Percentiles rank a stretch among this genome's conserved stretches.
Conservation (phyloP, 2,797 vertebrate species). For the Botia almorhae region DNA sequence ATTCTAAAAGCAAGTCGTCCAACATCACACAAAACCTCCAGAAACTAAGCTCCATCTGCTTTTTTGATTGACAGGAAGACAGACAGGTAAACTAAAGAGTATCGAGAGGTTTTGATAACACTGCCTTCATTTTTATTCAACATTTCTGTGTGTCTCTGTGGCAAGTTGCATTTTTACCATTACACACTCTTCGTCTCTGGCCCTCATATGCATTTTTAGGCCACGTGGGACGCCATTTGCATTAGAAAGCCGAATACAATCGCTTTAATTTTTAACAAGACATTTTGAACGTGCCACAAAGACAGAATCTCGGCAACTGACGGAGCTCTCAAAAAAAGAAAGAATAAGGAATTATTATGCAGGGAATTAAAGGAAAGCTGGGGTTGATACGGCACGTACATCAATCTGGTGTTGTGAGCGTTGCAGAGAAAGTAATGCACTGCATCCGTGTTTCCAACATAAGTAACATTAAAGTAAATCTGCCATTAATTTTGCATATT, state of each 20-base stretch:
- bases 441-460: slow-evolving; percentile 65
- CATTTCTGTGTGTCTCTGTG: slow-evolving; percentile 67
- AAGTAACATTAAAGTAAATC: slow-evolving; percentile 82
- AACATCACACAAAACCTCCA: slow-evolving; percentile 19
- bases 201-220: slow-evolving; percentile 76
- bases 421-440: slow-evolving; percentile 48
- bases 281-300: slow-evolving; percentile 72
- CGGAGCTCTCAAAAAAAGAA: slow-evolving; percentile 54
- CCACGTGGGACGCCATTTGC: slow-evolving; percentile 82
- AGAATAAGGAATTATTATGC: slow-evolving; percentile 56
- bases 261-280: slow-evolving; percentile 86
- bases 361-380: slow-evolving; percentile 62
- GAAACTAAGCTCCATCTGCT: slow-evolving; percentile 45
- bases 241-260: slow-evolving; percentile 73
- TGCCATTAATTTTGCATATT: slow-evolving; percentile 88
- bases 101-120: slow-evolving; percentile 63
- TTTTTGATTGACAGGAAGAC: slow-evolving; percentile 75
- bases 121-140: slow-evolving; percentile 78
- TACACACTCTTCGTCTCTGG: slow-evolving; percentile 62
- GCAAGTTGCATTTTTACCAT: slow-evolving; percentile 53
- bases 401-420: slow-evolving; percentile 68
- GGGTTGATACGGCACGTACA: slow-evolving; percentile 59
- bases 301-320: slow-evolving; percentile 60
- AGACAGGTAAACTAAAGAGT: slow-evolving; percentile 79
- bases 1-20: slow-evolving; percentile 15